Evolutionary conservation across 2,888 invertebrate species (phyloP), one percentile per base, ranked within the genome.

Genomic region (Ecliptopera silaceata): DNA sequence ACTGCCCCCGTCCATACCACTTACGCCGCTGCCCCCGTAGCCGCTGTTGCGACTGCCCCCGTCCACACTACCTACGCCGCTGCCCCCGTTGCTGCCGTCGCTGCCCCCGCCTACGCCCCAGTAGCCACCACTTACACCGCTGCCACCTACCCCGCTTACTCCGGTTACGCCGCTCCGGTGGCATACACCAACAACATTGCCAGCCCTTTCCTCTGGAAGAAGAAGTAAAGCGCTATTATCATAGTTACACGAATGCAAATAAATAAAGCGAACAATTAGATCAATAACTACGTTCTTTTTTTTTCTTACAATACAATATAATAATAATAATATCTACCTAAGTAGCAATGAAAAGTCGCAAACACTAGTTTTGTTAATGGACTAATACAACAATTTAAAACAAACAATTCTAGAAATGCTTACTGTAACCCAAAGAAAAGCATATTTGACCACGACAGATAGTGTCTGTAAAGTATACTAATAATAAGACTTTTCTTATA

Each of bases 121-220:
- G 13, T 34, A 34, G 34, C 34, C 13, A 34, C 26, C 13, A 13
- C 42, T 6, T 39, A 31, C 18, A 11, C 50, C 26, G 31, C 50
- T 13, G 22, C 51, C 15, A 36, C 38, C 18, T 43, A 48, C 42
- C 36, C 43, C 13, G 29, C 29, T 2, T 51, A 51, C 51, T 8
- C 43, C 17, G 10, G 26, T 17, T 52, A 31, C 52, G 2, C 36
- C 18, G 17, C 52, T 11, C 29, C 44, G 5, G 29, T 52, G 34
- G 34, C 22, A 17, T 52, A 52, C 45, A 12, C 29, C 18, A 34
- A 11, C 13, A 38, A 38, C 8, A 3, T 18, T 20, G 18, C 47
- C 22, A 10, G 41, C 26, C 17, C 51, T 44, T 52, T 52, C 44
- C 29, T 44, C 38, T 52, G 38, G 44, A 54, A 54, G 26, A 54